Evolutionary conservation across 2,888 invertebrate species (phyloP), one percentile per base, ranked within the genome.

Genomic region (Cyrtodaria siliqua): DNA sequence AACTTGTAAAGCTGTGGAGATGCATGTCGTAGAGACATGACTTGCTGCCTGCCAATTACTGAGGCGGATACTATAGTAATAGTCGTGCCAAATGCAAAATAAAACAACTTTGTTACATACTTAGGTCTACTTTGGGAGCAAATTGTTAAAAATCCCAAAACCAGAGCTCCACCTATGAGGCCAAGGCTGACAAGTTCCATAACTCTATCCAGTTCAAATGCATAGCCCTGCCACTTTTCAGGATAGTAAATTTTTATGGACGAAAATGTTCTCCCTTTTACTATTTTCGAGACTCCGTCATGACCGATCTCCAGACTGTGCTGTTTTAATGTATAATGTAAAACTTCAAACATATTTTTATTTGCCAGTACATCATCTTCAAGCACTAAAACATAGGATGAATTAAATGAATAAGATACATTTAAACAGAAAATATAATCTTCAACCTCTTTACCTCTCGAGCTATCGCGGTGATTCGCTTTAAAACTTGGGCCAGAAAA

Each of bases 181-280:
- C 85, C 86, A 33, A 86, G 42, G 18, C 85, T 76, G 2, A 90
- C 2, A n/a, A 92, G 82, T 67, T 92, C 91, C 0, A 88, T 20
- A 1, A 92, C 64, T 18, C 87, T 66, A 16, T 70, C 78, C 0
- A 69, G 2, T 47, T 90, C 90, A 53, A 77, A 73, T 18, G 83
- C 86, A 72, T 82, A 92, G 1, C 91, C 90, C 33, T 89, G 83
- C 86, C 92, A 89, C 24, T 87, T 76, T n/a, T 87, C 84, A 1
- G 92, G 92, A 61, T 91, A 92, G 77, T 87, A 92, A 1, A 92
- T 70, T 70, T 92, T 92, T 1, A 92, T 63, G 42, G 79, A 89
- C 0, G 79, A 75, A 84, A 88, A 90, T 14, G 71, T 40, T 24
- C 74, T 40, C 18, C 18, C 42, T 24, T 16, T 23, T 29, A 12